phyloP scores from a whole-genome alignment of 2,113 vertebrate species.

The Leptocoma aspasia region DNA sequence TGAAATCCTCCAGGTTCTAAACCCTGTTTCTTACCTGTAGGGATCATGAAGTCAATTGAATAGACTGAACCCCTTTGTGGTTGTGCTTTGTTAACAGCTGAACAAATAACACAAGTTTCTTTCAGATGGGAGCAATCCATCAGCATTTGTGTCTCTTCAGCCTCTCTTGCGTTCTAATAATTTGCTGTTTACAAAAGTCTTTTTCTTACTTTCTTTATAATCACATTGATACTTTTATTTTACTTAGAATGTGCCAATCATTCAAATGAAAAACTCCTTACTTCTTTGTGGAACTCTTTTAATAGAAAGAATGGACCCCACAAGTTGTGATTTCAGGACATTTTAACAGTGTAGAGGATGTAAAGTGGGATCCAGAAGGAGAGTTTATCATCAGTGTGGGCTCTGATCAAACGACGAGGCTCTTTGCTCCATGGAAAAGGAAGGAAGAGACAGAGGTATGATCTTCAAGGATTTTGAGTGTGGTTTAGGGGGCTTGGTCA shows the following conservation, averaged over 20 bases:
- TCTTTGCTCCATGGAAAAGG: conserved; percentile 90
- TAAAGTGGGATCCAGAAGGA: conserved; percentile 93
- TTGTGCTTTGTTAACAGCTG: not conserved
- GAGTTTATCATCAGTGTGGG: conserved; percentile 91
- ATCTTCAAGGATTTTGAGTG: not conserved
- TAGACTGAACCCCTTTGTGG: not conserved
- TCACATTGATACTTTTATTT: not conserved
- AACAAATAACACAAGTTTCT: not conserved
- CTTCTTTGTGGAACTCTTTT: not conserved
- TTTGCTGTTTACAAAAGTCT: not conserved
- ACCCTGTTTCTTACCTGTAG: not conserved
- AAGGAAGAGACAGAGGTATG: conserved; percentile 75
- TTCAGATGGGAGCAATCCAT: not conserved
- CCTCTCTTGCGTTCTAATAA: not conserved
- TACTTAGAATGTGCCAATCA: not conserved
- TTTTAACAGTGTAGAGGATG: conserved; percentile 88
- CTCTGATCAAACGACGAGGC: conserved; percentile 93
- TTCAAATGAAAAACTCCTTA: not conserved
- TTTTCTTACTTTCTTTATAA: not conserved
- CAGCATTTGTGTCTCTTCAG: not conserved
- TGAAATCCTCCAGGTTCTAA: not conserved
- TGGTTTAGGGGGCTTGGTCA: not conserved
- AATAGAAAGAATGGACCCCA: conserved; percentile 86
- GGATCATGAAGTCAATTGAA: not conserved
- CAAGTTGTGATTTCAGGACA: conserved; percentile 92